Percentiles rank a stretch among this genome's conserved stretches.
Conservation (phyloP, 2,797 vertebrate genomes). For the Ctenochaetus hawaiiensis region DNA sequence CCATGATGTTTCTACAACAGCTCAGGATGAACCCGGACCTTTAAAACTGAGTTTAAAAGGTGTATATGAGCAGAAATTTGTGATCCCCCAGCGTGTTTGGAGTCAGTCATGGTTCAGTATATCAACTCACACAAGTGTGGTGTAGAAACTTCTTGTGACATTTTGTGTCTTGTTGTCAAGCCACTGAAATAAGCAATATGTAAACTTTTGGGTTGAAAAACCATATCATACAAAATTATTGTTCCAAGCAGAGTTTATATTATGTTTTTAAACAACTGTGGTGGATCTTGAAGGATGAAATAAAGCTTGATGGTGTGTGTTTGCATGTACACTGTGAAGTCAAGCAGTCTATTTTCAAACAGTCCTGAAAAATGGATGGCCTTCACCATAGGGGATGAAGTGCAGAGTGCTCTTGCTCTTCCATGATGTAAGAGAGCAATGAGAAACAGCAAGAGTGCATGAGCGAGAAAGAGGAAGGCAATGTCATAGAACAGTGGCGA, state of each 20-base stretch:
- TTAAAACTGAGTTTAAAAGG: background rate
- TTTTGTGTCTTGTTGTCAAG: background rate
- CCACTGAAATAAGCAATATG: background rate
- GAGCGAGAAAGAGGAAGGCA: slow-evolving; percentile 6
- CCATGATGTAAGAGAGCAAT: background rate
- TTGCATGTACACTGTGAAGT: slow-evolving; percentile 19
- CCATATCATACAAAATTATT: background rate
- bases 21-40: too few relatives aligned
- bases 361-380: slow-evolving; percentile 74
- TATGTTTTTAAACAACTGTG: background rate
- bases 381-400: slow-evolving; percentile 46
- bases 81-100: background rate
- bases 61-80: background rate
- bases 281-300: background rate
- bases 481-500: slow-evolving; percentile 18
- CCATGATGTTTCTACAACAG: too few relatives aligned
- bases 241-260: background rate
- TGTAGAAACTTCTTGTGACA: background rate
- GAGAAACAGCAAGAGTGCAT: slow-evolving; percentile 11
- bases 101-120: background rate
- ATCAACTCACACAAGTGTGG: background rate
- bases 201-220: background rate
- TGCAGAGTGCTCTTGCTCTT: slow-evolving; percentile 27
- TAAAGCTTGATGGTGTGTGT: slow-evolving; percentile 4
- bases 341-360: slow-evolving; percentile 72